Conservation (phyloP, 2,113 vertebrate species). For the Megaleporinus macrocephalus region DNA sequence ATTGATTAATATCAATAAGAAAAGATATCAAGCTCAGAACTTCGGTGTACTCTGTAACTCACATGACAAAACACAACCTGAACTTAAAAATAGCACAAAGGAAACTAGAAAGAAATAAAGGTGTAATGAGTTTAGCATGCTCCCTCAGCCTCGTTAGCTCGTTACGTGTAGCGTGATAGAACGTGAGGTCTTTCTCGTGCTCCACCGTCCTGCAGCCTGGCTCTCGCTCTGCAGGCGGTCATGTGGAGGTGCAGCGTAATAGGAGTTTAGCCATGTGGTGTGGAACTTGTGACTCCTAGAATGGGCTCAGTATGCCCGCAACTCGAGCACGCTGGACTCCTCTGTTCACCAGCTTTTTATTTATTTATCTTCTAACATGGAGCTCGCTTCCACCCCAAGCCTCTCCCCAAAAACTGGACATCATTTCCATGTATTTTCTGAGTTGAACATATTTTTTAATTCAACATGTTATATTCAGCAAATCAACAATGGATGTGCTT, state of each 20-base stretch:
- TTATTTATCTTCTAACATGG: too few relatives aligned
- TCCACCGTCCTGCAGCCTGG: conserved; percentile 27
- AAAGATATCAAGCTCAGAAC: too few relatives aligned
- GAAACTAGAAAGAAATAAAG: not conserved
- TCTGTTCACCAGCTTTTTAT: not conserved
- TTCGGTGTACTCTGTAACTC: too few relatives aligned
- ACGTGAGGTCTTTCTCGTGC: conserved; percentile 48
- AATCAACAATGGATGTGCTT: too few relatives aligned
- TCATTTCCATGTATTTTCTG: too few relatives aligned
- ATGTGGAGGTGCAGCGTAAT: conserved; percentile 51
- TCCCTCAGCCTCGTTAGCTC: not conserved
- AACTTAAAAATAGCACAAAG: not conserved
- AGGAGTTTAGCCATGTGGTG: conserved; percentile 36
- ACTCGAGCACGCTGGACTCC: not conserved
- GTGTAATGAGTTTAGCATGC: not conserved
- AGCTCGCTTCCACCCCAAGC: not conserved
- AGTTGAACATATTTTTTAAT: too few relatives aligned
- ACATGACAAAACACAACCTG: not conserved
- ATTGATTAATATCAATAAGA: too few relatives aligned
- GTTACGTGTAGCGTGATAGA: not conserved
- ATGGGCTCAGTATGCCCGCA: conserved; percentile 17
- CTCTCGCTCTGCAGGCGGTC: conserved; percentile 36
- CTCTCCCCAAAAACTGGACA: too few relatives aligned
- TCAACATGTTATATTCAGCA: too few relatives aligned
- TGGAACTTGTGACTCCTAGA: conserved; percentile 48